Base-by-base conservation (phyloP, 2,797 vertebrate species). In the Cuniculus paca region DNA sequence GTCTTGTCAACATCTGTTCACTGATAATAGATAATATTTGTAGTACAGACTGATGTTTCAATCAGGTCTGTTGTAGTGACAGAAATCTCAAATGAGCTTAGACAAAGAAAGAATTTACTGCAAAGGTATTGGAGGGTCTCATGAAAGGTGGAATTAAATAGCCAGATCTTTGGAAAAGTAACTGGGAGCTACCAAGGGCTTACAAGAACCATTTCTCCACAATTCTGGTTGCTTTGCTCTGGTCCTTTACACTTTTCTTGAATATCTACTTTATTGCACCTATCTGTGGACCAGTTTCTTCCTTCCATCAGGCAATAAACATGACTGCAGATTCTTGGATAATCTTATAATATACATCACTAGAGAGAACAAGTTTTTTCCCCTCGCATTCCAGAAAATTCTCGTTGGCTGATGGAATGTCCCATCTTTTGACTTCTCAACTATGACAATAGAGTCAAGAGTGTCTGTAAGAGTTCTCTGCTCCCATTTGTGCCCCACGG, bases 191-290 rank as follows among this genome's bases (percentile, higher is more conserved):
- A 17, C 82, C 58, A 78, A 48, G 75, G 52, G 28, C 74, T 82
- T 52, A 50, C 6, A 11, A 26, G 42, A 36, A 36, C 60, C 11
- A 0, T 17, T 42, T 34, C 48, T 94, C 31, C 74, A 31, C 61
- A n/a, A 82, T 79, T 89, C 75, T 68, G 45, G 20, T 61, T 45
- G 7, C 52, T 56, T 82, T 77, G 14, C 45, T 86, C 74, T 34
- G 26, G 26, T 24, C 87, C 45, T 75, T 96, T 63, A n/a, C 45
- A 42, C 13, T 95, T 79, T n/a, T 70, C 79, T 93, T 72, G 14
- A 88, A 24, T 88, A 70, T 61, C 42, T 81, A 36, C 72, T 50
- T 74, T 63, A 54, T 63, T 60, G 36, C n/a, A 22, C 11, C 72
- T 82, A 34, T 5, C 65, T 39, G 22, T 26, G 58, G 45, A 45